Evolutionary conservation across 2,797 vertebrate species (phyloP).

Genomic region (Phyllotis vaccarum): DNA sequence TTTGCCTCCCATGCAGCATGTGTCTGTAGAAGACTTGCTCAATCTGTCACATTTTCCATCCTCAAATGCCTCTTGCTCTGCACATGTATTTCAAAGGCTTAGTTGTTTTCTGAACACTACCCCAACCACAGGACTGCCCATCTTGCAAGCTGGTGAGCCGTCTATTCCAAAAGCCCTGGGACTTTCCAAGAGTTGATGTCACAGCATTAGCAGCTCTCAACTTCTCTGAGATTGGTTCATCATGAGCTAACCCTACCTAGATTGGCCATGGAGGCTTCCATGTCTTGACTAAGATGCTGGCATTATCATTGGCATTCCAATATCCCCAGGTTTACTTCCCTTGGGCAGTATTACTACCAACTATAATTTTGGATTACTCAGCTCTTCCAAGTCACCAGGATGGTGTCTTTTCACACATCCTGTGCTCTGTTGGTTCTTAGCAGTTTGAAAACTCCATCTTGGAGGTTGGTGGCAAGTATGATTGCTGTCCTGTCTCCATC

Average conservation of each 20-base stretch:
- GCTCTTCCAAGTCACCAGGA: neutral
- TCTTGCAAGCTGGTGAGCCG: conserved; percentile 61
- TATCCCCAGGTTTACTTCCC: neutral
- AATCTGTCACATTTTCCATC: conserved; percentile 71
- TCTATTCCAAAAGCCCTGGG: conserved; percentile 19
- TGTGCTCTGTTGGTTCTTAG: neutral
- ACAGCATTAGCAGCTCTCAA: neutral
- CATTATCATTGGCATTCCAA: neutral
- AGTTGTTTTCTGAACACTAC: conserved; percentile 60
- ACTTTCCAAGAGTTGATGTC: conserved; percentile 62
- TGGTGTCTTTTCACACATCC: neutral
- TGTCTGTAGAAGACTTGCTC: conserved; percentile 60
- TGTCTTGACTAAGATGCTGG: neutral
- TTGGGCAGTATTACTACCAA: neutral
- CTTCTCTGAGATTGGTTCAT: conserved; percentile 20
- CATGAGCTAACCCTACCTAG: neutral
- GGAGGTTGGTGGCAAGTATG: neutral
- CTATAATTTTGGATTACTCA: neutral
- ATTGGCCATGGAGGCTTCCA: neutral
- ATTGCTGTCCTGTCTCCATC: accelerated
- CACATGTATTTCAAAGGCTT: conserved; percentile 78
- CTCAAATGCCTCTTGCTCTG: conserved; percentile 68
- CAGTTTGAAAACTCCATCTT: neutral
- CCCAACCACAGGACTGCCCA: conserved; percentile 62
- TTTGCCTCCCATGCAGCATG: conserved; percentile 33